Evolutionary conservation across 2,113 vertebrate genomes (phyloP).

Genomic region (Hemibates koningsi): DNA sequence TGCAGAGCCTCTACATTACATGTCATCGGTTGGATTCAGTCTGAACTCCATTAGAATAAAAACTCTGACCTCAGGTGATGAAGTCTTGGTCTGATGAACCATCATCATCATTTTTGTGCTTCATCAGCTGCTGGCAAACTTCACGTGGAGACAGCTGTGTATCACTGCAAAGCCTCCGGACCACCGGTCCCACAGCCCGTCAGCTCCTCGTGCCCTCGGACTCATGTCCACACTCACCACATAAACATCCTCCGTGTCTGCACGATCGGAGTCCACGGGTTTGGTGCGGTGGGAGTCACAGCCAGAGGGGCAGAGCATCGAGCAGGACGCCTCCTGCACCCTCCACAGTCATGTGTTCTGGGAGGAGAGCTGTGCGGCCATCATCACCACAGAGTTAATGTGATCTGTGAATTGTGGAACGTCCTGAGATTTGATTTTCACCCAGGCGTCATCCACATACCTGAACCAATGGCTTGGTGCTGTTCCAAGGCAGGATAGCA

Average conservation of each 20-base stretch:
- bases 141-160: not conserved
- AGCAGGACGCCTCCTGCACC: not conserved
- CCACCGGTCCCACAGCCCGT: not conserved
- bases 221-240: not conserved
- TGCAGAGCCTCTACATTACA: not conserved
- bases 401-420: not conserved
- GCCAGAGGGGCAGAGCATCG: not conserved
- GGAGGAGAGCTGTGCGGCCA: not conserved
- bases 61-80: not conserved
- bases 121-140: not conserved
- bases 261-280: not conserved
- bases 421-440: not conserved
- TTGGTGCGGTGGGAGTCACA: not conserved
- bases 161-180: not conserved
- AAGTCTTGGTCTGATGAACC: not conserved
- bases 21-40: not conserved
- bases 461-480: rapidly evolving
- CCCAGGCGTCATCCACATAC: not conserved
- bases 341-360: not conserved
- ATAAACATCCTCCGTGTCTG: not conserved
- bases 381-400: not conserved
- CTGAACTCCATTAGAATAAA: not conserved
- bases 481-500: not conserved
- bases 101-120: not conserved
- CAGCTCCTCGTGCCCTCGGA: not conserved